Evolutionary conservation across 2,888 invertebrate genomes (phyloP), one percentile per base, ranked within the genome.

Genomic region (Trileptium ribeirensis): DNA sequence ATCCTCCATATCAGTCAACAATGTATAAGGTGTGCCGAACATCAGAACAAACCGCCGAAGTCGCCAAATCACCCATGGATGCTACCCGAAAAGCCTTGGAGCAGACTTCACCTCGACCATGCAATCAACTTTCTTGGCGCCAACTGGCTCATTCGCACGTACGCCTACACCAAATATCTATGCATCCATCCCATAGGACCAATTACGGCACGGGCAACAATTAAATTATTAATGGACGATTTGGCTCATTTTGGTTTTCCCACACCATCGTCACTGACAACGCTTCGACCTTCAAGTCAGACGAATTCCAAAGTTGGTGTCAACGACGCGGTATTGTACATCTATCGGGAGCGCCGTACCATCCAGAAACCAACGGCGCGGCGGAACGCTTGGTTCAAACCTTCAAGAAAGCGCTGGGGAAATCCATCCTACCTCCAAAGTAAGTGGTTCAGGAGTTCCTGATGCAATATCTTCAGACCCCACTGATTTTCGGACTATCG

Each of bases 11-110:
- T n/a, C 33, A 2, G n/a, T 8, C 31, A 36, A 36, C 15, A 33
- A 36, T 75, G 36, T 38, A 8, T 37, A 36, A 3, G 2, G n/a
- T 75, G 77, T 38, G 37, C 64, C 40, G n/a, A 82, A 81, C 8
- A 39, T 29, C 67, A 33, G 34, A 19, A n/a, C 83, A 37, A 51
- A 51, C 51, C 51, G 8, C 8, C 51, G 8, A 81, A 75, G 31
- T 82, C 85, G 24, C 83, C 85, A 0, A 67, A 86, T 15, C 85
- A 86, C 67, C 84, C 84, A 2, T 87, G 85, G 86, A 82, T 83
- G 74, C 84, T 79, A 67, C 86, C 86, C 8, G 79, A 78, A 19
- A 81, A 81, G 40, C 84, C 85, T n/a, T 87, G 85, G 86, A 80
- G 80, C 19, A 78, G 86, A 3, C 24, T 87, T 0, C 86, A 86